Evolutionary conservation across 2,797 vertebrate species (phyloP).

Genomic region (Cephalopachus bancanus): DNA sequence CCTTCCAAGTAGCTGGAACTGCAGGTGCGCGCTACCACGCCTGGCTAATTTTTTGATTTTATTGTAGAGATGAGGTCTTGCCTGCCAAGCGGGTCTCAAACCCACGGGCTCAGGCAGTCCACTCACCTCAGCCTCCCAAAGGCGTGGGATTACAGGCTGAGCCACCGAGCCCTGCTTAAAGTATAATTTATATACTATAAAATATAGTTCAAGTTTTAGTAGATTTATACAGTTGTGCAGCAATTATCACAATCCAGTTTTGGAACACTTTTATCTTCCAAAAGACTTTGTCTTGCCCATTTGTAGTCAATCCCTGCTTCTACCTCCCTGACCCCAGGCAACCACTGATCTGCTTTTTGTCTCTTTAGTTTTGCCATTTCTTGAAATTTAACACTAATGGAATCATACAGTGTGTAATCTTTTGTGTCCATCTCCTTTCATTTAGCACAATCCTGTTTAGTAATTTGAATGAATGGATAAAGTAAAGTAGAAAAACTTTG

Average conservation of each 20-base stretch:
- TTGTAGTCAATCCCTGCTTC: neutral
- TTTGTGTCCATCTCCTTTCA: conserved; percentile 27
- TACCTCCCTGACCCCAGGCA: neutral
- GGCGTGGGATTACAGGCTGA: too few relatives aligned
- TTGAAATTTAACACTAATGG: conserved; percentile 42
- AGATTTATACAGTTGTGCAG: conserved; percentile 35
- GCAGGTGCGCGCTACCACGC: too few relatives aligned
- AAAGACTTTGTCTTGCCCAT: neutral
- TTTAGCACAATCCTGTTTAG: conserved; percentile 23
- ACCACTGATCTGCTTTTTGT: conserved; percentile 31
- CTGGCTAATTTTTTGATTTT: too few relatives aligned
- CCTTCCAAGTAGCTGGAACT: too few relatives aligned
- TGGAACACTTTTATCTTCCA: conserved; percentile 16
- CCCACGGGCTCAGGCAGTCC: too few relatives aligned
- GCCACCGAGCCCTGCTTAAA: neutral
- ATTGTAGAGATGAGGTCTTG: too few relatives aligned
- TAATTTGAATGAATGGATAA: conserved; percentile 57
- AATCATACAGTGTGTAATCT: conserved; percentile 19
- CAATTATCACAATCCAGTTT: conserved; percentile 1
- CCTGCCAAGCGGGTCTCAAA: too few relatives aligned
- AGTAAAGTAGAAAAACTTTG: conserved; percentile 45
- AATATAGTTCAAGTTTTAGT: conserved; percentile 47
- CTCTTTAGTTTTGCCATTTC: conserved; percentile 61
- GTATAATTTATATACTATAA: conserved; percentile 46
- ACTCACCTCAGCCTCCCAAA: too few relatives aligned